Conservation (phyloP, 2,113 vertebrate species). For the Dascyllus trimaculatus region DNA sequence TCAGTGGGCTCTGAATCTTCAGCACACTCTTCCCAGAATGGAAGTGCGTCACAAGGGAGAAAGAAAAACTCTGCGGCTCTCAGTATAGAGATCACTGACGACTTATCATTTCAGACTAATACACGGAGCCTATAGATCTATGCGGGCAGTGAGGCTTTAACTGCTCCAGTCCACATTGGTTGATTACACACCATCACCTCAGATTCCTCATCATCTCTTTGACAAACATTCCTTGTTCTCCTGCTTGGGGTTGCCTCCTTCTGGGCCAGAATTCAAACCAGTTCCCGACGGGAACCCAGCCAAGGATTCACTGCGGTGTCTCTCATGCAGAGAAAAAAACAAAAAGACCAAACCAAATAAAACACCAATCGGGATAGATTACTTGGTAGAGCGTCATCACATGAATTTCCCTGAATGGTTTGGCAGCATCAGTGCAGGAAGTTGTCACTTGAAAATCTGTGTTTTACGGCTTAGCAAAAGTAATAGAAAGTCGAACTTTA, state of each 20-base stretch:
- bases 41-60: constrained; percentile 51
- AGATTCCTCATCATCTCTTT: constrained; percentile 55
- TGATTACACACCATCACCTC: constrained; percentile 47
- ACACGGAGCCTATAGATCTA: constrained; percentile 26
- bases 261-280: constrained; percentile 41
- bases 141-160: constrained; percentile 18
- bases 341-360: constrained; percentile 37
- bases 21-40: constrained; percentile 60
- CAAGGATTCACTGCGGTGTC: constrained; percentile 54
- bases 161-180: constrained; percentile 44
- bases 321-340: constrained; percentile 41
- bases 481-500: constrained; percentile 19
- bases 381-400: constrained; percentile 13
- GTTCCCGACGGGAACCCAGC: constrained; percentile 38
- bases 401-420: constrained; percentile 27
- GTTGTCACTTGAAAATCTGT: constrained; percentile 24
- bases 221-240: constrained; percentile 59
- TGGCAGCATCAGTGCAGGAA: constrained; percentile 16
- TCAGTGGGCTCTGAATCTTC: constrained; percentile 54
- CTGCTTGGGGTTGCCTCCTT: constrained; percentile 27
- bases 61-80: constrained; percentile 52
- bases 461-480: constrained; percentile 5
- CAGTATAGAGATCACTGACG: constrained; percentile 29
- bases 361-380: constrained; percentile 19
- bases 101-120: constrained; percentile 29